A percentile compares a stretch with the other conserved stretches of the same genome.
phyloP scores from a whole-genome alignment of 2,797 vertebrate species.

The Xiphorhynchus erythropygius region DNA sequence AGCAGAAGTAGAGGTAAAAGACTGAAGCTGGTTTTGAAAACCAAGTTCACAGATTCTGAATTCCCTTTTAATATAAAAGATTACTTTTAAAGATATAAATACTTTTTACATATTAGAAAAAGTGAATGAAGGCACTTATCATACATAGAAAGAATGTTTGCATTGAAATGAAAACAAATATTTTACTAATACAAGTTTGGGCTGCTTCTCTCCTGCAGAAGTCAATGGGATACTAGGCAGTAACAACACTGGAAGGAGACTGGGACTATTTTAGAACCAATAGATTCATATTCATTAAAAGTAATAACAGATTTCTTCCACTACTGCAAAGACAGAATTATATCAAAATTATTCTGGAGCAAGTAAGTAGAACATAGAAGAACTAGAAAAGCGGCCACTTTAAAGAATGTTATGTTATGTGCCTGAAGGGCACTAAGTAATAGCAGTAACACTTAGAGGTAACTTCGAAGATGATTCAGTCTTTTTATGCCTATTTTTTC shows the following conservation, averaged over 20 bases:
- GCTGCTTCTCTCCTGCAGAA: slow-evolving; percentile 6
- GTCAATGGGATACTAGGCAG: neutral
- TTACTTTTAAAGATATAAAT: slow-evolving; percentile 69
- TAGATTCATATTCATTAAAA: neutral
- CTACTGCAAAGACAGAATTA: slow-evolving; percentile 61
- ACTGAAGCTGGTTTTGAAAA: slow-evolving; percentile 69
- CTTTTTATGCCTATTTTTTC: neutral
- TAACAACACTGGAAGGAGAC: neutral
- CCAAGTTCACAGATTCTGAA: slow-evolving; percentile 64
- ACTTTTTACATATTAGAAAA: slow-evolving; percentile 69
- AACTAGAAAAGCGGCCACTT: neutral
- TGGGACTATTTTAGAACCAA: neutral
- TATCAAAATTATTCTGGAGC: neutral
- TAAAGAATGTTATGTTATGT: neutral
- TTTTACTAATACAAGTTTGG: slow-evolving; percentile 29
- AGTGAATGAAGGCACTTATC: slow-evolving; percentile 63
- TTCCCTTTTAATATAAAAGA: slow-evolving; percentile 82
- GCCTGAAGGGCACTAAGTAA: neutral
- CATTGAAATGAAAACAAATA: slow-evolving; percentile 60
- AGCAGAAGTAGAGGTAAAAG: slow-evolving; percentile 68
- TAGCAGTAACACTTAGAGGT: neutral
- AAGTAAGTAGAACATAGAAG: neutral
- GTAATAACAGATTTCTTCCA: slow-evolving; percentile 49
- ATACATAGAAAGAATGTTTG: slow-evolving; percentile 32
- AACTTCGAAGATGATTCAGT: neutral